Evolutionary conservation across 2,888 invertebrate species (phyloP).

Genomic region (Timandra comae): DNA sequence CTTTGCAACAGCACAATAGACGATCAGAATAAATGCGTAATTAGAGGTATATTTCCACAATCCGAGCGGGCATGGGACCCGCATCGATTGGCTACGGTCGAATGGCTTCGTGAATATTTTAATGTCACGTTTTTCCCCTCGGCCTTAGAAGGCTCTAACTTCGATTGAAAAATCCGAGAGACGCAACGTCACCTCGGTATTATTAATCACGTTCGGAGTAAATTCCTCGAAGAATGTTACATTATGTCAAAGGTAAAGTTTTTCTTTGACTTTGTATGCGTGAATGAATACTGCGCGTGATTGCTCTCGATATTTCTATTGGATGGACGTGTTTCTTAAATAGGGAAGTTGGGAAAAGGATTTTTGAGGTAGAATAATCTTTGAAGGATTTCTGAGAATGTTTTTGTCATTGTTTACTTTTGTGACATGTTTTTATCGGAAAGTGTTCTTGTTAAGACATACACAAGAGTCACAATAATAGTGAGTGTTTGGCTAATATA

Average conservation of each 20-base stretch:
- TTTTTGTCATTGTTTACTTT: no score
- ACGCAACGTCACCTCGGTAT: conserved; percentile 32
- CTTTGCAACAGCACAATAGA: no score
- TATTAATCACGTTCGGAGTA: conserved; percentile 39
- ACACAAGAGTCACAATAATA: no score
- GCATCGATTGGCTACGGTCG: conserved; percentile 23
- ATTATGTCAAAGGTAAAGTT: conserved; percentile 21
- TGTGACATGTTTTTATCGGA: neutral
- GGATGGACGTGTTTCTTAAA: neutral
- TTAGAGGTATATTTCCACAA: conserved; percentile 7
- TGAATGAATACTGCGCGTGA: conserved; percentile 12
- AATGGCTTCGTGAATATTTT: conserved; percentile 42
- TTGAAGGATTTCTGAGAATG: no score
- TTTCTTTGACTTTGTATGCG: conserved; percentile 13
- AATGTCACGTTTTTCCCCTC: conserved; percentile 37
- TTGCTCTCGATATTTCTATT: neutral
- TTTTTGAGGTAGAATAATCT: no score
- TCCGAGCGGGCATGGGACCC: conserved; percentile 15
- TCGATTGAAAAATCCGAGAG: conserved; percentile 43
- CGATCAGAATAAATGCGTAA: no score
- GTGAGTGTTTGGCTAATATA: no score
- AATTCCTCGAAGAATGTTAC: conserved; percentile 27
- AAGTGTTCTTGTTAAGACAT: neutral
- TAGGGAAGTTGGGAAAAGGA: no score
- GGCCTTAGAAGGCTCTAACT: conserved; percentile 28